Percentiles rank a stretch among this genome's conserved stretches.
Evolutionary conservation across 2,888 invertebrate genomes (phyloP).

Genomic region (Pantelozetes paolii): DNA sequence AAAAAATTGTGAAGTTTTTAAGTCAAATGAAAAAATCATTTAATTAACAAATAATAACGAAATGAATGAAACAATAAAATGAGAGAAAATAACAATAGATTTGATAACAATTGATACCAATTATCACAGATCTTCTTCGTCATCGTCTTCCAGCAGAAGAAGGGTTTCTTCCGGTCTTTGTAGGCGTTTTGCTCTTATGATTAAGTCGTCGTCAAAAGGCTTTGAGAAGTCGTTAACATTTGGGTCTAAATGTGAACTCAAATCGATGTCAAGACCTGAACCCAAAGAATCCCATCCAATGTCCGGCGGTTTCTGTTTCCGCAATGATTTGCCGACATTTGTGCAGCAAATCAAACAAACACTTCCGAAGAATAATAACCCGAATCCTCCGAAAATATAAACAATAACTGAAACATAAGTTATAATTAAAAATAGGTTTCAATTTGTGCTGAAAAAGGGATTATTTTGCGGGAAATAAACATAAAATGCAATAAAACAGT

Average conservation of each 20-base stretch:
- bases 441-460: too few species aligned
- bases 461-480: too few species aligned
- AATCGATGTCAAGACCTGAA: slow-evolving; percentile 41
- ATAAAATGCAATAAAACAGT: too few species aligned
- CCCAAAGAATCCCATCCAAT: slow-evolving; percentile 40
- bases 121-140: slow-evolving; percentile 34
- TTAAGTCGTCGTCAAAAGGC: slow-evolving; percentile 23
- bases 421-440: too few species aligned
- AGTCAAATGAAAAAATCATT: neutral
- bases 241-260: slow-evolving; percentile 37
- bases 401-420: slow-evolving; percentile 5
- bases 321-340: slow-evolving; percentile 15
- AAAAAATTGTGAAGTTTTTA: too few species aligned
- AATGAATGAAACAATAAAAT: too few species aligned
- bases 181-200: slow-evolving; percentile 12
- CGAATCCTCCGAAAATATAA: slow-evolving; percentile 23
- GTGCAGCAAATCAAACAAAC: slow-evolving; percentile 18
- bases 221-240: slow-evolving; percentile 1
- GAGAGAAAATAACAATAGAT: neutral
- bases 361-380: slow-evolving; percentile 21
- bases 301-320: slow-evolving; percentile 20
- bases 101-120: neutral
- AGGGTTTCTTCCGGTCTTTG: slow-evolving; percentile 27
- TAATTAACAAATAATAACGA: too few species aligned
- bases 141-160: slow-evolving; percentile 15